Conservation (phyloP, 2,888 invertebrate genomes). For the Hydrotaea diabolus region DNA sequence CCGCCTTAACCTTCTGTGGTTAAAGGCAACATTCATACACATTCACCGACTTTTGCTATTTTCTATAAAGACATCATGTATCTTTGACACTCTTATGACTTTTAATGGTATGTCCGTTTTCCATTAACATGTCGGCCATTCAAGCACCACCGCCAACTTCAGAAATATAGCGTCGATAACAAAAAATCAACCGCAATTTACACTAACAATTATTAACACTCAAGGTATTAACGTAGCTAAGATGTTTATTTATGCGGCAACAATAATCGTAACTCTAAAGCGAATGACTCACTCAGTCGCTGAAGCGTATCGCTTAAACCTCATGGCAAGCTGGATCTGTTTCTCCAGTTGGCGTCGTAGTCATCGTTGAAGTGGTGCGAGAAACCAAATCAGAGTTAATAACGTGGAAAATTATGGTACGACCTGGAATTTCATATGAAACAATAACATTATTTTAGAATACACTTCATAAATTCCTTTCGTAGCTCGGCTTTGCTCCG, state of each 20-base stretch:
- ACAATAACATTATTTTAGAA: conserved; percentile 76
- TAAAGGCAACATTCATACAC: background rate
- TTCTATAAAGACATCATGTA: conserved; percentile 24
- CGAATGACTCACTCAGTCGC: conserved; percentile 20
- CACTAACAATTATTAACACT: conserved; percentile 41
- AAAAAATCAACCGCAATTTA: conserved; percentile 18
- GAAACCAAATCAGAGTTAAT: conserved; percentile 14
- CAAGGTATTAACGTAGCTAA: conserved; percentile 14
- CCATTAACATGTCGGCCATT: conserved; percentile 28
- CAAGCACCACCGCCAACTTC: background rate
- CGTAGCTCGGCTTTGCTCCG: conserved; percentile 17
- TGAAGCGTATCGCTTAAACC: background rate
- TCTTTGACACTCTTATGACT: conserved; percentile 19
- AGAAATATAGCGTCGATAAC: conserved; percentile 9
- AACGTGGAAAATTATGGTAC: conserved; percentile 26
- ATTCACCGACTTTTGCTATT: background rate
- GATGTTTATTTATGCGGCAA: conserved; percentile 33
- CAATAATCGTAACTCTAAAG: conserved; percentile 29
- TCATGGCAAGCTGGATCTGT: conserved; percentile 35
- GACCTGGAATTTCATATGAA: conserved; percentile 72
- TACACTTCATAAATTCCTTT: conserved; percentile 76
- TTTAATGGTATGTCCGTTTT: conserved; percentile 37
- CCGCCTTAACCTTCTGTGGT: background rate
- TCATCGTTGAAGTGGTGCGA: background rate
- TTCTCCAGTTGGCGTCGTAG: background rate